Evolutionary conservation across 2,888 invertebrate genomes (phyloP), one percentile per base, ranked within the genome.

Genomic region (Ennomos quercinarius): DNA sequence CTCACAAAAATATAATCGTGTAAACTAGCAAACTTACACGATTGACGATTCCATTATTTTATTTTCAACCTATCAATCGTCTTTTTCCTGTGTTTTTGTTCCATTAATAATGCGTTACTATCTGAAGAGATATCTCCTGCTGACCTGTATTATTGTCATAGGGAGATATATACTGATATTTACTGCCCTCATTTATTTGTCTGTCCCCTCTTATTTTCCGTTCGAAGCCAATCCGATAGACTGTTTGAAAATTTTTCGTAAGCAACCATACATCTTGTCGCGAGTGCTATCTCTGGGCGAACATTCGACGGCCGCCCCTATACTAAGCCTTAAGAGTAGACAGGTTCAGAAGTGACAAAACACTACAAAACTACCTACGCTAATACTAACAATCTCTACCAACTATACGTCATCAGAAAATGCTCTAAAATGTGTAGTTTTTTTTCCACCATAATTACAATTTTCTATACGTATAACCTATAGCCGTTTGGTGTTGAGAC

Each of bases 81-180:
- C 71, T 80, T 86, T 90, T 89, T 86, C 85, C 86, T 78, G 83
- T 90, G 89, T 90, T 91, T 89, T 91, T 88, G 83, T 78, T 80
- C 84, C 91, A 91, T 91, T 89, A 89, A 90, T 91, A 91, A 88
- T 83, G 85, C 81, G 77, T 81, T 83, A 78, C 85, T 89, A 91
- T 92, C 91, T 88, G 68, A 71, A 74, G 77, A 79, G 78, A 84
- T 86, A 92, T 92, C 92, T 92, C 91, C 88, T 88, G 92, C 92
- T 92, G 92, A 92, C 91, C 92, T 91, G 92, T 91, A 91, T 91
- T 92, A 91, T 92, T 91, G 91, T 91, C 91, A 91, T 90, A 88
- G 86, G 83, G 91, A 61, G 60, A 89, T 90, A 92, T 92, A 91
- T 92, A 91, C 86, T 81, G 60, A 88, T 90, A 92, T 92, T 92